Base-by-base conservation (phyloP, 2,113 vertebrate genomes). In the Oenanthe oenanthe region DNA sequence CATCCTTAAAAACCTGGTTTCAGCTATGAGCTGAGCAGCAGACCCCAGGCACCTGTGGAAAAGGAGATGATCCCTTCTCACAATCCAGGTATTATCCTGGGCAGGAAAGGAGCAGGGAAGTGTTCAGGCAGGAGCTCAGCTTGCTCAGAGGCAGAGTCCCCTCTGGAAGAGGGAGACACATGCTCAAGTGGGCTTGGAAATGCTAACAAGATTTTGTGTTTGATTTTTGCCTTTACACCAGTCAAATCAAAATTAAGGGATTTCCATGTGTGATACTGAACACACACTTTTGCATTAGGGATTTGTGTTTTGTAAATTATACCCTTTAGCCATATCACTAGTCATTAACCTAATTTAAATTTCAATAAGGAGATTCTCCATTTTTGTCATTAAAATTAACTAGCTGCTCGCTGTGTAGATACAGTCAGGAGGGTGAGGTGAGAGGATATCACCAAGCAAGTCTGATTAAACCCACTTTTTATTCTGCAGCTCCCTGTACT, bases 401-500 rank as follows among this genome's bases (percentile, higher is more conserved):
- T 77, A 91, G 92, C 84, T 92, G 80, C 88, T 61, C 36, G 25
- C 89, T 85, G 62, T 4, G 72, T 28, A 93, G 92, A 96, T 85
- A 95, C 74, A 95, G 72, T 62, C 88, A 51, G 65, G 32, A 62
- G 34, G 65, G 58, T 28, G 40, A 88, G 79, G 94, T 82, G 85
- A 70, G 58, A 63, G 72, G 88, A 58, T 77, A 81, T n/a, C 21
- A 32, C 88, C 65, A 25, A 91, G 89, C 53, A 28, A 62, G 67
- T 79, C 97, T 61, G 92, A 97, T 97, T 96, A 97, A 92, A 97
- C 95, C 92, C 76, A 76, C 94, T 91, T 91, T 96, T 92, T 56
- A 67, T 73, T 85, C 80, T 18, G 42, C 54, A 78, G 81, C 92
- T 76, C 57, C 58, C 70, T 21, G 42, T 40, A 38, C 80, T 87